Evolutionary conservation across 2,888 invertebrate genomes (phyloP).

Genomic region (Oligia strigilis): DNA sequence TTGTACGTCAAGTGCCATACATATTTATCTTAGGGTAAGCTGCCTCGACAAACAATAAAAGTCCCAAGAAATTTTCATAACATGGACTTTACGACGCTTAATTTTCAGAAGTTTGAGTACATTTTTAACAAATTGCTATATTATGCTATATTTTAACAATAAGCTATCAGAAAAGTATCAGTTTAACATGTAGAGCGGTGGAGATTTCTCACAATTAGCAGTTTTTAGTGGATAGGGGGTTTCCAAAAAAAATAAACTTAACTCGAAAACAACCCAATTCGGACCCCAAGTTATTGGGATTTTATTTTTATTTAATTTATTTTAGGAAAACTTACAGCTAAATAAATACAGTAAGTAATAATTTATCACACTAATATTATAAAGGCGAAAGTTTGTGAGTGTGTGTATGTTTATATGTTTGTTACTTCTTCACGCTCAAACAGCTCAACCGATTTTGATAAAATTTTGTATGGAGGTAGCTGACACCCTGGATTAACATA

Average conservation of each 20-base stretch:
- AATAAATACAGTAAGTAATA: no score
- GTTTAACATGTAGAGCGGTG: neutral
- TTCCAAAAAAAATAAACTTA: neutral
- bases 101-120: neutral
- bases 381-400: no score
- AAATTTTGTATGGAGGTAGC: no score
- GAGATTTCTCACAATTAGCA: neutral
- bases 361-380: no score
- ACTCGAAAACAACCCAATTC: neutral
- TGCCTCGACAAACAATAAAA: neutral
- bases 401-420: no score
- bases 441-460: no score
- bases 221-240: neutral
- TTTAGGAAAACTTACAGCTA: no score
- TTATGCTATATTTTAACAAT: no score
- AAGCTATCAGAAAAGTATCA: neutral
- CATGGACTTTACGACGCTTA: neutral
- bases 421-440: no score
- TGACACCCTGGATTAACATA: no score
- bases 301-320: no score
- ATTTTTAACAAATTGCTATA: neutral
- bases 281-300: neutral
- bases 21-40: neutral
- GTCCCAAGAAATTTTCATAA: neutral
- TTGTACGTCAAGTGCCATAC: neutral